phyloP scores from a whole-genome alignment of 2,888 invertebrate genomes.

The Xylophagus ater region DNA sequence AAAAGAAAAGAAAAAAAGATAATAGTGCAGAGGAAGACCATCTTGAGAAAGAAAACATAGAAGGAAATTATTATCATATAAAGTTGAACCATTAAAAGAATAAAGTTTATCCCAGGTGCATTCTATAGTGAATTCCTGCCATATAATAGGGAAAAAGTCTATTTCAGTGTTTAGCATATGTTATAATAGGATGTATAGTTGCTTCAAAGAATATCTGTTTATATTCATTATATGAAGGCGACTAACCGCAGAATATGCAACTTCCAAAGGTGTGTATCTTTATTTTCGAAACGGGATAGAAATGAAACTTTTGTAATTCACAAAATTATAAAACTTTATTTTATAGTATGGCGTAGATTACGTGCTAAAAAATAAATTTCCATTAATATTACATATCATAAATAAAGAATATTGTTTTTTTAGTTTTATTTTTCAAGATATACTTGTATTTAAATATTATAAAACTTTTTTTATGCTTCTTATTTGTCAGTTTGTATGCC shows the following conservation, averaged over 20 bases:
- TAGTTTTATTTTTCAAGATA: no score
- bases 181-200: conserved; percentile 4
- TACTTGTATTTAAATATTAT: no score
- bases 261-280: neutral
- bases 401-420: no score
- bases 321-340: no score
- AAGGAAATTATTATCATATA: no score
- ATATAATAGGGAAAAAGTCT: neutral
- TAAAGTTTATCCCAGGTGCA: conserved; percentile 10
- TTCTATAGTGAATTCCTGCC: conserved; percentile 6
- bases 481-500: no score
- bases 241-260: neutral
- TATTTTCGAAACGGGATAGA: neutral
- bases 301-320: conserved; percentile 12
- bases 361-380: no score
- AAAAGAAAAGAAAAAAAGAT: neutral
- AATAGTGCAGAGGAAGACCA: neutral
- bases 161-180: neutral
- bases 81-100: conserved; percentile 12
- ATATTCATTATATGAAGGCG: conserved; percentile 13
- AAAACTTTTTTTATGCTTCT: no score
- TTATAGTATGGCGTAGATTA: no score
- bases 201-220: conserved; percentile 7
- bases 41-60: no score
- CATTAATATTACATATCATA: no score